Conservation (phyloP, 2,888 invertebrate species). For the Beris chalybata region DNA sequence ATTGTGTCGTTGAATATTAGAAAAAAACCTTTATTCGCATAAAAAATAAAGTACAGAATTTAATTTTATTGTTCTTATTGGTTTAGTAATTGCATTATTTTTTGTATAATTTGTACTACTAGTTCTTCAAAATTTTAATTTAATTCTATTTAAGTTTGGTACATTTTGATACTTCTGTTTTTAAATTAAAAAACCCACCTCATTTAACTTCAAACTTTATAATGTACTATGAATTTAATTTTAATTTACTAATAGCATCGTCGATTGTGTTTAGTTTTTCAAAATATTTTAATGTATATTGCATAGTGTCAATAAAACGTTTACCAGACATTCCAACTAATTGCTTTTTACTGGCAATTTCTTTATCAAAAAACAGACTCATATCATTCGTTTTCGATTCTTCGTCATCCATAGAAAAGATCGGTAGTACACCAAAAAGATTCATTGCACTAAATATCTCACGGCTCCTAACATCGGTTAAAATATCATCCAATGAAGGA, state of each 20-base stretch:
- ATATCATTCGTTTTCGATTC: slow-evolving; percentile 37
- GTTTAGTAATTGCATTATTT: too few relatives aligned
- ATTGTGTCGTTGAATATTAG: too few relatives aligned
- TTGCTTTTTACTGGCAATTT: slow-evolving; percentile 9
- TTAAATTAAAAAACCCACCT: too few relatives aligned
- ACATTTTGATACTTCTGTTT: too few relatives aligned
- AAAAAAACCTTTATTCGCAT: too few relatives aligned
- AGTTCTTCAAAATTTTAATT: too few relatives aligned
- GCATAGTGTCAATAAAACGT: slow-evolving; percentile 50
- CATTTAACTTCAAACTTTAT: too few relatives aligned
- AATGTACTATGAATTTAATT: neutral
- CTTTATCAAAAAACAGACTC: slow-evolving; percentile 28
- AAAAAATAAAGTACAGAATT: too few relatives aligned
- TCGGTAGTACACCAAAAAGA: slow-evolving; percentile 10
- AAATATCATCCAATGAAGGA: slow-evolving; percentile 1
- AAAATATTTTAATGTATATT: slow-evolving; percentile 49
- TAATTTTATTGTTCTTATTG: too few relatives aligned
- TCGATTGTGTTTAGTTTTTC: slow-evolving; percentile 43
- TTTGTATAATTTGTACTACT: too few relatives aligned
- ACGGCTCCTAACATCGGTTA: neutral
- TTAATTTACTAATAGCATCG: neutral
- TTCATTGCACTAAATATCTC: slow-evolving; percentile 13
- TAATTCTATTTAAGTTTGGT: too few relatives aligned
- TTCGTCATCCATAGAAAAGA: slow-evolving; percentile 27
- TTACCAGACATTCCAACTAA: slow-evolving; percentile 39